Percentiles rank a stretch among this genome's conserved stretches.
Evolutionary conservation across 2,113 vertebrate genomes (phyloP).

Genomic region (Hippocampus mohnikei): DNA sequence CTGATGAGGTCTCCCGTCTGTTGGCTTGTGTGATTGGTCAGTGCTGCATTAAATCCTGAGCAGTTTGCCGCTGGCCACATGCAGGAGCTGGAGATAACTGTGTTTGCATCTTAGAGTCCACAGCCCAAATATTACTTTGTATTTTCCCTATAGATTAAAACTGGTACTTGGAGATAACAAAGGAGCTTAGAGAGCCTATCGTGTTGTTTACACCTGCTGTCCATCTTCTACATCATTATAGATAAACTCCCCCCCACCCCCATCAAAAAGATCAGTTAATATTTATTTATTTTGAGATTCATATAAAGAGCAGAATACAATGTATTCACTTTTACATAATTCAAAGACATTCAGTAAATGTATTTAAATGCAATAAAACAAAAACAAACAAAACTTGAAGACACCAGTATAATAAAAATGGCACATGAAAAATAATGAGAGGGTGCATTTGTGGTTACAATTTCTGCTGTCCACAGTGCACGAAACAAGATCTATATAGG

Average conservation of each 20-base stretch:
- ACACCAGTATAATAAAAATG: no score
- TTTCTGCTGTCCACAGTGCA: no score
- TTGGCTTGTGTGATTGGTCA: constrained; percentile 41
- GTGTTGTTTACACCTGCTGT: constrained; percentile 24
- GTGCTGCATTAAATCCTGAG: constrained; percentile 35
- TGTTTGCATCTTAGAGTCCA: constrained; percentile 57
- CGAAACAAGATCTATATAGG: no score
- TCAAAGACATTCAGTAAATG: not conserved
- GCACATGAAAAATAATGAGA: no score
- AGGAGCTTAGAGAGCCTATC: constrained; percentile 28
- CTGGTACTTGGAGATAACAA: constrained; percentile 58
- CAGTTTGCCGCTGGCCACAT: constrained; percentile 39
- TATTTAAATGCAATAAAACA: no score
- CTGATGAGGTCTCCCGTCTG: constrained; percentile 42
- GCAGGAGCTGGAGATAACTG: constrained; percentile 57
- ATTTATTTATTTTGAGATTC: constrained; percentile 9
- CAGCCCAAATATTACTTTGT: constrained; percentile 48
- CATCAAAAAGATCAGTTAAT: not conserved
- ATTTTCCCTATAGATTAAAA: constrained; percentile 57
- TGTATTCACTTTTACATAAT: not conserved
- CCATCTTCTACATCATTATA: constrained; percentile 20
- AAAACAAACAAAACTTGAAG: no score
- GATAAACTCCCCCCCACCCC: not conserved
- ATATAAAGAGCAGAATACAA: not conserved
- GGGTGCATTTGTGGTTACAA: no score